Evolutionary conservation across 1,140 invertebrate species (phyloP).

Genomic region (Coelopa frigida): DNA sequence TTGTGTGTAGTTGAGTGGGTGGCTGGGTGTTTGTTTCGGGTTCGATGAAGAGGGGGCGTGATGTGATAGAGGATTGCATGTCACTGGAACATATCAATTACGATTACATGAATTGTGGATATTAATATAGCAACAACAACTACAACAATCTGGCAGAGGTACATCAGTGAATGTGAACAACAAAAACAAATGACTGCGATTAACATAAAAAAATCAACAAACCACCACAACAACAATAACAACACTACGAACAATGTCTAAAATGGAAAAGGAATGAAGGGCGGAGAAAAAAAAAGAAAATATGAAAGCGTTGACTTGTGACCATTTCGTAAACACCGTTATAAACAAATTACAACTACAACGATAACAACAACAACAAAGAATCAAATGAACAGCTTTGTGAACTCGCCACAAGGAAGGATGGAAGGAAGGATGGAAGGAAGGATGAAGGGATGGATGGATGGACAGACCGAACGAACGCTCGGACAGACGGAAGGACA

Average conservation of each 20-base stretch:
- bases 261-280: neutral
- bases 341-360: slow-evolving; percentile 43
- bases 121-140: slow-evolving; percentile 1
- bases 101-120: slow-evolving; percentile 30
- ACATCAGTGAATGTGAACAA: no score
- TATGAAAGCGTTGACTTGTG: slow-evolving; percentile 36
- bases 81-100: slow-evolving; percentile 41
- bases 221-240: slow-evolving; percentile 18
- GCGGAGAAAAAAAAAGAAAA: neutral
- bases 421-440: no score
- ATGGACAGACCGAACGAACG: no score
- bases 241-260: slow-evolving; percentile 17
- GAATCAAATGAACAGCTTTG: no score
- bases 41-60: no score
- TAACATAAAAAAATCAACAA: slow-evolving; percentile 31
- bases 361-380: no score
- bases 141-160: no score
- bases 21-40: no score
- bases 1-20: neutral
- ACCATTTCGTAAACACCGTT: slow-evolving; percentile 43
- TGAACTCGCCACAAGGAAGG: no score
- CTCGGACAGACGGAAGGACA: no score
- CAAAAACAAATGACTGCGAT: slow-evolving; percentile 25
- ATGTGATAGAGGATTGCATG: no score
- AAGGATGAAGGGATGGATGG: no score